Evolutionary conservation across 53 echinoderm and acorn worm genomes (phyloP).

Genomic region (Astropecten irregularis): DNA sequence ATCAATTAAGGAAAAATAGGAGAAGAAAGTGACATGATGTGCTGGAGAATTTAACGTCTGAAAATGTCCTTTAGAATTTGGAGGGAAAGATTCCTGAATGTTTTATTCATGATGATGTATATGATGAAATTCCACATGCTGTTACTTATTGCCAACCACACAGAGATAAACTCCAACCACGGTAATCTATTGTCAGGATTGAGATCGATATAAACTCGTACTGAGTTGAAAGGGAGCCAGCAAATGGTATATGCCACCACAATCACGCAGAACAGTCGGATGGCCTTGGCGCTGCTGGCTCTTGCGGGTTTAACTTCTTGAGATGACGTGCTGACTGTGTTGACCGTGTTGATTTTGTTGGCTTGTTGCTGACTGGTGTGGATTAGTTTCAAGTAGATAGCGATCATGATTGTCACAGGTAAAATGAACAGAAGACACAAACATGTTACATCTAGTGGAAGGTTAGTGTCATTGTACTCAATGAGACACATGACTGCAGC

Average conservation of each 20-base stretch:
- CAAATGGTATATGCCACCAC: constrained; percentile 76
- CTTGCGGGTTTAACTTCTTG: no score
- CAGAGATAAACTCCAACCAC: not conserved
- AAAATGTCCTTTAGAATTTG: not conserved
- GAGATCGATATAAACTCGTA: not conserved
- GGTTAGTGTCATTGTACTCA: not conserved
- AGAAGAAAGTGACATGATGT: no score
- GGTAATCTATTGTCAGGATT: not conserved
- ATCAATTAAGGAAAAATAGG: no score
- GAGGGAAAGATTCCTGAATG: not conserved
- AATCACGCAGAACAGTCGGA: constrained; percentile 73
- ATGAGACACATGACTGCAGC: constrained; percentile 9
- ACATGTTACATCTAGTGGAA: not conserved
- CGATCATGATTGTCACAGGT: not conserved
- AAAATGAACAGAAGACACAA: not conserved
- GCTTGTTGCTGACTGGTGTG: no score
- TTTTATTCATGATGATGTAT: constrained; percentile 16
- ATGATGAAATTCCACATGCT: constrained; percentile 24
- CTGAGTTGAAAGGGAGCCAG: constrained; percentile 58
- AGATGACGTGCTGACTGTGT: no score
- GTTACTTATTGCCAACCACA: not conserved
- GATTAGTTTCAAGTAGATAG: constrained; percentile 23
- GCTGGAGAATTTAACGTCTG: no score
- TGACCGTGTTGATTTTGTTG: no score
- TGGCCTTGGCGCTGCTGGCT: constrained; percentile 72